Base-by-base conservation (phyloP, 2,113 vertebrate species). In the Myotis lucifugus region DNA sequence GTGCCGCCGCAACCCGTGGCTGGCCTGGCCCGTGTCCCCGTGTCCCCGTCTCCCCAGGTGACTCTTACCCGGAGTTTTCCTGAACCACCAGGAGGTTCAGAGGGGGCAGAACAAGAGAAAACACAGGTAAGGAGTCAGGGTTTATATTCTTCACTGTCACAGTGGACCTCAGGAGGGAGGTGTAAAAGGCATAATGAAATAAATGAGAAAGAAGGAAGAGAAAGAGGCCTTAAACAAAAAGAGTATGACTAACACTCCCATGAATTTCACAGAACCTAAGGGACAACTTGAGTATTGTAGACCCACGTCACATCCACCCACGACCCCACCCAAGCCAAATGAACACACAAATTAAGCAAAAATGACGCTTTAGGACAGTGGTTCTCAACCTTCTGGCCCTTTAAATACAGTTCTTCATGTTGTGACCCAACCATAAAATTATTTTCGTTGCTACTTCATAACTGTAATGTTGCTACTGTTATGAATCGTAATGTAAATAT, bases 1-100 rank as follows among this genome's bases (percentile, higher is more conserved):
- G 37, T 8, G 9, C n/a, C 25, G 17, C 19, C 32, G 70, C 69
- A 29, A 25, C 29, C 61, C 3, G 2, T 6, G 29, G 13, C 0
- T 37, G 25, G 21, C 34, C 19, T 3, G 50, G 59, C 29, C 6
- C 7, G 2, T 8, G 83, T 56, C 66, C 37, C 42, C 42, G 6
- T 8, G 3, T 37, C 37, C 37, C n/a, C n/a, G n/a, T n/a, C n/a
- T n/a, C n/a, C n/a, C 15, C 32, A 2, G 21, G 34, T 1, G 3
- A 73, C 37, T 56, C 50, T 34, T 14, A 19, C 13, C 19, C 10
- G 0, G 27, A 81, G 27, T 46, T 74, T 88, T 48, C 46, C 82
- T 54, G 34, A 70, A 37, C 19, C 52, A 91, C 48, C 54, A 95
- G 59, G 23, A 37, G 10, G 54, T 59, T 54, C 4, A 4, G 70